These are phyloP conservation scores for Nephotettix cincticeps DNA, from an alignment of 1,140 invertebrate species.

Conservation along the genomic window DNA sequence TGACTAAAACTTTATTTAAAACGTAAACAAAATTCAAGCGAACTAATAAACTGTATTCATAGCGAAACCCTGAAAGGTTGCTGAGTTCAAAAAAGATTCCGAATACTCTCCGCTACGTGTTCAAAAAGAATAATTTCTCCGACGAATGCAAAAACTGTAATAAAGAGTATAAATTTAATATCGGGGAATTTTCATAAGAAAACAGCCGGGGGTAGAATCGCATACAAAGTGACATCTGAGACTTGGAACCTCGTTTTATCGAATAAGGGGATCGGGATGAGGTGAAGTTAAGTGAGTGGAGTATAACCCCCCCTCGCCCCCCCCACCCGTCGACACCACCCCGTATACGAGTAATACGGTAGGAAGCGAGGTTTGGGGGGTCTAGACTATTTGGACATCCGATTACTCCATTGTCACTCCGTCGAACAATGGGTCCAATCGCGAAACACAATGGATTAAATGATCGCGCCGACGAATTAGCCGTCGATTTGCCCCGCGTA, in stretches of 20 bases:
- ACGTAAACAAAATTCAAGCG: no score
- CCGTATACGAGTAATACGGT: background rate
- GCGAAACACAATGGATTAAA: conserved; percentile 27
- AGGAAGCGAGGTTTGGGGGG: background rate
- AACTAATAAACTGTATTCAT: no score
- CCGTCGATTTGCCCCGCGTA: conserved; percentile 21
- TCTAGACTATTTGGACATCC: conserved; percentile 28
- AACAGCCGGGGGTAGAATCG: no score
- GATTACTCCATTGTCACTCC: conserved; percentile 29
- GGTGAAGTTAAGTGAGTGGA: conserved; percentile 3
- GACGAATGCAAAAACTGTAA: no score
- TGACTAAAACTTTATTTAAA: no score
- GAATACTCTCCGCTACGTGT: no score
- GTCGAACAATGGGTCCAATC: conserved; percentile 27
- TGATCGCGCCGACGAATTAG: conserved; percentile 22
- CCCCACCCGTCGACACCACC: background rate
- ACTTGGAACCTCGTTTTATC: background rate
- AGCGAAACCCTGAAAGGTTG: no score
- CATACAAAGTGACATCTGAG: no score
- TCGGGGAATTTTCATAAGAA: no score
- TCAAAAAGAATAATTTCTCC: no score
- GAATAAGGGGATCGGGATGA: background rate
- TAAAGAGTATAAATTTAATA: no score
- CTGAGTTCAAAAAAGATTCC: no score
- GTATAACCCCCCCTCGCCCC: background rate